Percentiles rank a stretch among this genome's conserved stretches.
phyloP scores from a whole-genome alignment of 2,113 vertebrate species.

The Chelonoidis abingdonii region DNA sequence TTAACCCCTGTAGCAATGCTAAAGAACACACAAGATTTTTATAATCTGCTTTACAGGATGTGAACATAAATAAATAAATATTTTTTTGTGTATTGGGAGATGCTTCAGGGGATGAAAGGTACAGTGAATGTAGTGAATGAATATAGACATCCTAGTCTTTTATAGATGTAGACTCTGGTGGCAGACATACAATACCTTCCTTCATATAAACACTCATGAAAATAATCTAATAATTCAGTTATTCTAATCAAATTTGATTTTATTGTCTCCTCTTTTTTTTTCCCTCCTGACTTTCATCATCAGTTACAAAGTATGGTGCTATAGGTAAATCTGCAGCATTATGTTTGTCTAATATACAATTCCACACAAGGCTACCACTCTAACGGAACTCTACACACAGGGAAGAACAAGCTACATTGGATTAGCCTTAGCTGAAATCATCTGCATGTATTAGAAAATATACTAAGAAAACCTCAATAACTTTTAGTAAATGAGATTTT shows the following conservation, averaged over 20 bases:
- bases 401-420: background rate
- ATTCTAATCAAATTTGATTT: conserved; percentile 10
- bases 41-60: conserved; percentile 34
- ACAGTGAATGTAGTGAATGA: conserved; percentile 22
- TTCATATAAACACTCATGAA: background rate
- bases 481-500: rapidly evolving
- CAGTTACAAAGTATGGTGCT: background rate
- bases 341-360: background rate
- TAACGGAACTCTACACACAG: background rate
- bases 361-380: background rate
- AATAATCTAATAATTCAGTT: background rate
- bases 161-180: conserved; percentile 30
- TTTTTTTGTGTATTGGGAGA: background rate
- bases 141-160: background rate
- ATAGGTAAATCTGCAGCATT: background rate
- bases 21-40: conserved; percentile 24
- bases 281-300: background rate
- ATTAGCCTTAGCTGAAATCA: background rate
- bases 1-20: conserved; percentile 78
- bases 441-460: background rate
- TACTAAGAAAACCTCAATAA: background rate
- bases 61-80: background rate
- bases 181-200: conserved; percentile 17
- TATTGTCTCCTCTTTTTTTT: background rate
- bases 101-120: conserved; percentile 3